Base-by-base conservation (phyloP, 2,797 vertebrate genomes). In the Sebastolobus alascanus region DNA sequence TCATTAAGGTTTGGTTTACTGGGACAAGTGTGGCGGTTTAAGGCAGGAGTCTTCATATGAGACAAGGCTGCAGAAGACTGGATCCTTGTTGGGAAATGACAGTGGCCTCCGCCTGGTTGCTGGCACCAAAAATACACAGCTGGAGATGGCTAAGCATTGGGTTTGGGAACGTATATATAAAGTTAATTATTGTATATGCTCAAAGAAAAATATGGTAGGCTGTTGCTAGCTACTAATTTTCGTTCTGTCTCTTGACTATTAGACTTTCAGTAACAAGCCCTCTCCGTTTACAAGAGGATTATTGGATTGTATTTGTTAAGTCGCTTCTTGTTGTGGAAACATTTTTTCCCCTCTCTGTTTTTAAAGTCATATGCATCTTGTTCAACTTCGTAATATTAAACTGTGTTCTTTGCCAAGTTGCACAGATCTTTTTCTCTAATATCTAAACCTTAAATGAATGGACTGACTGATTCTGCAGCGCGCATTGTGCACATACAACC, bases 141-240 rank as follows among this genome's bases (percentile, higher is more conserved):
- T 94, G 91, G 84, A 75, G 89, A 91, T 78, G 69, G 89, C 90
- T 93, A 94, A 93, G 91, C 88, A 91, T 84, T 37, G 88, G 93
- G 84, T 92, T 92, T 87, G 88, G 83, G 81, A 84, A 94, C 87
- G 79, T 92, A 95, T 94, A 95, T 95, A 94, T 94, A 95, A 91
- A 93, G 91, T 90, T 95, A 95, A 94, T 94, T 95, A 94, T 94
- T 94, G 84, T 95, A 96, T 95, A 95, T 93, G 88, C 93, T 89
- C 83, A 92, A 92, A 93, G 93, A 90, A 96, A 96, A 96, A 95
- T 96, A 96, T 94, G 95, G 90, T 33, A 89, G 80, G 58, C 84
- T 85, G 84, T 38, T 68, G 80, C 88, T 75, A 91, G 89, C 91
- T 93, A 90, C 89, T 94, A 89, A 95, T 95, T 95, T 93, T 92